Conservation (phyloP, 2,113 vertebrate species). For the Marmota monax region DNA sequence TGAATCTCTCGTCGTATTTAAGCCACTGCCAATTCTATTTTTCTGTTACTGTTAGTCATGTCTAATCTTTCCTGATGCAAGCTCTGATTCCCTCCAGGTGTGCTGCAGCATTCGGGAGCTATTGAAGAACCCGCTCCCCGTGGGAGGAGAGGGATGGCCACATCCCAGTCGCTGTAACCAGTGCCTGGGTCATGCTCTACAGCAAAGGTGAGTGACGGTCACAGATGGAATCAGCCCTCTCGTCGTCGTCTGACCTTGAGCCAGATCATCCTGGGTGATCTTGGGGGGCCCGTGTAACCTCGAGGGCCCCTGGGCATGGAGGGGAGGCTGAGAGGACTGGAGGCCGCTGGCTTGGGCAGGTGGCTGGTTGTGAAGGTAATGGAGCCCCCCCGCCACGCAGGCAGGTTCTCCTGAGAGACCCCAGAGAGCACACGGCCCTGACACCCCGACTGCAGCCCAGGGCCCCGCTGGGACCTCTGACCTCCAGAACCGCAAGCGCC, state of each 20-base stretch:
- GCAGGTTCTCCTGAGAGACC: background rate
- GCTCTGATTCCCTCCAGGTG: background rate
- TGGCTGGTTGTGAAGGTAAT: background rate
- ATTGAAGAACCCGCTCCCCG: background rate
- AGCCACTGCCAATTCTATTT: background rate
- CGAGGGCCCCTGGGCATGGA: background rate
- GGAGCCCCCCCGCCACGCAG: too few species aligned
- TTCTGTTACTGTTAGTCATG: background rate
- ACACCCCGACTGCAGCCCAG: background rate
- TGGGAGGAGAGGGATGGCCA: background rate
- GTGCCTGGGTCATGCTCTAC: rapidly evolving
- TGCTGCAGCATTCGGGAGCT: background rate
- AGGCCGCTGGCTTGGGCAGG: background rate
- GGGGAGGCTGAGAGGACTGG: background rate
- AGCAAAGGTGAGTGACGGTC: background rate
- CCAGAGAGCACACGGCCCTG: background rate
- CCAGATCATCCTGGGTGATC: background rate
- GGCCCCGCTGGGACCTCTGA: background rate
- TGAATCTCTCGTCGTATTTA: background rate
- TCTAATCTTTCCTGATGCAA: background rate
- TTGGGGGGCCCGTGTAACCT: background rate
- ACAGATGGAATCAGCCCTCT: background rate
- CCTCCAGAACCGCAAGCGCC: background rate
- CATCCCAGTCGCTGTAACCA: background rate
- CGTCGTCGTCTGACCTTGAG: background rate